Percentiles rank a stretch among this genome's conserved stretches.
These are phyloP conservation scores for Drosophila bocqueti DNA, from an alignment of 1,140 invertebrate genomes.

Conservation along the genomic window DNA sequence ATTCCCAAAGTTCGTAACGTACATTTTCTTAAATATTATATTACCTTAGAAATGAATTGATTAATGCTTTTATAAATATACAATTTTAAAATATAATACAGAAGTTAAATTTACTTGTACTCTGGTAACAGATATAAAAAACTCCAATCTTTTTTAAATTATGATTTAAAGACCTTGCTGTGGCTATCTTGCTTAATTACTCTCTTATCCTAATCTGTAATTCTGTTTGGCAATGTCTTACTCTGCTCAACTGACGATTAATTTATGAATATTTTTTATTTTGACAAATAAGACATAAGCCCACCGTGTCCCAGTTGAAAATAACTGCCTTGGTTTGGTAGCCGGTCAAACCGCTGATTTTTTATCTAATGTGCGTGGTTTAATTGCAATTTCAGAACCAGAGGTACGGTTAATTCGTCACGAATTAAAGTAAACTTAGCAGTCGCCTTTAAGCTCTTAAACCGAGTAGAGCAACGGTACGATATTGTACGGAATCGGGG, in stretches of 20 bases:
- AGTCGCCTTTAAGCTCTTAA: slow-evolving; percentile 14
- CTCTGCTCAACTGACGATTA: background rate
- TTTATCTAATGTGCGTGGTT: slow-evolving; percentile 46
- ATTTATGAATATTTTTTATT: slow-evolving; percentile 26
- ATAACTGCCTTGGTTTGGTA: slow-evolving; percentile 13
- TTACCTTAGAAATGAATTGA: background rate
- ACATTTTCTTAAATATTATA: too few species aligned
- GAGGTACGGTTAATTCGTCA: slow-evolving; percentile 24
- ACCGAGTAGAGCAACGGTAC: background rate
- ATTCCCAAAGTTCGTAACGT: background rate
- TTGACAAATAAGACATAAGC: slow-evolving; percentile 33
- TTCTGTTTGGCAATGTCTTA: background rate
- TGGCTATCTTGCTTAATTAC: slow-evolving; percentile 12
- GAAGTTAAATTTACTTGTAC: background rate
- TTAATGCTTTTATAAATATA: background rate
- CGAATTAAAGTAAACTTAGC: slow-evolving; percentile 19
- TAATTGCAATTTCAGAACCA: slow-evolving; percentile 52
- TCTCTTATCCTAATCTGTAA: slow-evolving; percentile 12
- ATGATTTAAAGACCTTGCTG: slow-evolving; percentile 8
- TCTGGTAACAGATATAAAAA: background rate
- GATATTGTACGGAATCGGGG: background rate
- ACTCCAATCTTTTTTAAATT: slow-evolving; percentile 1
- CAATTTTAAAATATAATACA: background rate
- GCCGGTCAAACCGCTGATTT: slow-evolving; percentile 18
- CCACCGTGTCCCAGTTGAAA: slow-evolving; percentile 30